These are phyloP conservation scores for Eurytoma adleriae DNA, from an alignment of 2,888 invertebrate species.

Conservation along the genomic window DNA sequence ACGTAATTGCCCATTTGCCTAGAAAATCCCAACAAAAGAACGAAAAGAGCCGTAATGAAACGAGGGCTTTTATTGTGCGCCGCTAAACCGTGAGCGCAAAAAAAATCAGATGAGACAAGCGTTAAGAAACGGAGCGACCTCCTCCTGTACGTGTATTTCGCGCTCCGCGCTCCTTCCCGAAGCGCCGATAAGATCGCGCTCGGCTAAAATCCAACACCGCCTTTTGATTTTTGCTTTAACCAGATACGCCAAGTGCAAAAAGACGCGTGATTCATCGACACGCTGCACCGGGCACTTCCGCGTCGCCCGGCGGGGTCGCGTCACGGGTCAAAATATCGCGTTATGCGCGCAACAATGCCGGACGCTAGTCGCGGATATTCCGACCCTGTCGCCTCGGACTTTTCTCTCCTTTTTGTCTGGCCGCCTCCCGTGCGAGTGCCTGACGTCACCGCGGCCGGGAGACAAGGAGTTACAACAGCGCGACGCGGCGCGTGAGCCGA, in stretches of 20 bases:
- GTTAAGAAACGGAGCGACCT: conserved; percentile 27
- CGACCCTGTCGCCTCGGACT: not conserved
- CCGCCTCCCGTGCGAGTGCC: not conserved
- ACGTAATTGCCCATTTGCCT: conserved; percentile 2
- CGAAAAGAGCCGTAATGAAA: conserved; percentile 8
- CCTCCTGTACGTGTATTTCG: conserved; percentile 35
- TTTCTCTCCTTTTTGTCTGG: conserved; percentile 8
- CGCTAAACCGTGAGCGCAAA: not conserved
- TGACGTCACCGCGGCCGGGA: conserved; percentile 20
- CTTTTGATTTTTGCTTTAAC: conserved; percentile 13
- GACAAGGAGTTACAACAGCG: conserved; percentile 24
- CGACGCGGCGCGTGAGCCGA: conserved; percentile 28
- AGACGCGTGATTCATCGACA: conserved; percentile 41
- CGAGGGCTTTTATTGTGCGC: not conserved
- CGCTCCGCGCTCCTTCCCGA: conserved; percentile 29
- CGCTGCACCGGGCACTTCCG: conserved; percentile 28
- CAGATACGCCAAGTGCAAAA: not conserved
- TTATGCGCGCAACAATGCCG: not conserved
- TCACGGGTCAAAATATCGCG: conserved; percentile 32
- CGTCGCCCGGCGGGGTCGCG: conserved; percentile 16
- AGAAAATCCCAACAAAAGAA: conserved; percentile 14
- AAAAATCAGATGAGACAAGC: conserved; percentile 4
- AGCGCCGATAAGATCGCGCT: conserved; percentile 38
- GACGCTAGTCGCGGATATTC: not conserved
- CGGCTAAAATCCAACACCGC: not conserved